These are phyloP conservation scores for Pristionchus maxplancki DNA, from an alignment of 2,888 invertebrate species.

Conservation along the genomic window DNA sequence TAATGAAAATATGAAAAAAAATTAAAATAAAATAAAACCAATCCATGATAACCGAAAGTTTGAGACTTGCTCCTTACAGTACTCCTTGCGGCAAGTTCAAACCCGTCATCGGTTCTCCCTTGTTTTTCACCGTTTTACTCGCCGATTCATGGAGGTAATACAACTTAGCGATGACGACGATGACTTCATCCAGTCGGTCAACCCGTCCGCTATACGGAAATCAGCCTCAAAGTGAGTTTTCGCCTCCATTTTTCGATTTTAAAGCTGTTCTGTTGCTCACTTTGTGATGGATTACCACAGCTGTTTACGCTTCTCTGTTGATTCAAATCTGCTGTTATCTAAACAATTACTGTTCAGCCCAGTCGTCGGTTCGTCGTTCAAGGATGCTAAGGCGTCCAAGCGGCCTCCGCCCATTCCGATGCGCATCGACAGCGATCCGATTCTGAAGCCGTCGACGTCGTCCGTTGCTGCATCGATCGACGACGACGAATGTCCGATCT, in stretches of 20 bases:
- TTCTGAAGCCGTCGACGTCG: conserved; percentile 30
- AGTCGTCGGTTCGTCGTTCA: neutral
- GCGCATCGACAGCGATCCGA: conserved; percentile 41
- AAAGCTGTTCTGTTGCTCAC: neutral
- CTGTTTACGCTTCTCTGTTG: neutral
- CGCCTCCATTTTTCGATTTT: neutral
- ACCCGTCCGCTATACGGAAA: neutral
- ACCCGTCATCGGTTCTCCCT: neutral
- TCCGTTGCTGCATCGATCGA: neutral
- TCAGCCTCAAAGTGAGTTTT: neutral
- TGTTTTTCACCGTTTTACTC: neutral
- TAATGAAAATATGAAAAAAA: neutral
- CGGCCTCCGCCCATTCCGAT: conserved; percentile 29
- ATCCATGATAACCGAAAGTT: neutral
- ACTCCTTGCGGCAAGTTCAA: conserved; percentile 28
- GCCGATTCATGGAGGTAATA: conserved; percentile 37
- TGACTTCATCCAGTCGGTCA: conserved; percentile 45
- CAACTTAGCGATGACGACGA: conserved; percentile 38
- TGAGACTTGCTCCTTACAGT: conserved; percentile 2
- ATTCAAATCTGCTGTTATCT: neutral
- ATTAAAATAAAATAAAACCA: neutral
- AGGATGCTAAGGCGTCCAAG: neutral
- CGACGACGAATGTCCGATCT: conserved; percentile 42
- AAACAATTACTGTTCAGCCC: neutral
- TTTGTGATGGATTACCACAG: neutral